phyloP scores from a whole-genome alignment of 2,797 vertebrate species.

The Leptatherina wallacei region DNA sequence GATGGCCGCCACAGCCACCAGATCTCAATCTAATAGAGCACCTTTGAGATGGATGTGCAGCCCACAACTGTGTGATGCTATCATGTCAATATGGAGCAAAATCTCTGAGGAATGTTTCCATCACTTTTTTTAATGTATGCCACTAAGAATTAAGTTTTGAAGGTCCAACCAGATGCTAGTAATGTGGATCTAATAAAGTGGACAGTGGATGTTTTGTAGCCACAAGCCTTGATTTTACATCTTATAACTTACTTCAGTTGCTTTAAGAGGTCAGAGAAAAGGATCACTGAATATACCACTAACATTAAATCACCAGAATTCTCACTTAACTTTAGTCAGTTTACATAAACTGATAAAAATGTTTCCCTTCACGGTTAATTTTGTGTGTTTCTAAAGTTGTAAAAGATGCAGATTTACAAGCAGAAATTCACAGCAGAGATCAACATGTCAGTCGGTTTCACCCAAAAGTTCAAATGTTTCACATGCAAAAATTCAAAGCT shows the following conservation, averaged over 20 bases:
- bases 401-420: slow-evolving; percentile 4
- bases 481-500: slow-evolving; percentile 27
- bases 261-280: not conserved
- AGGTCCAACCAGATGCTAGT: not conserved
- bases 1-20: too few species aligned
- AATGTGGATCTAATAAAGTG: not conserved
- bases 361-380: not conserved
- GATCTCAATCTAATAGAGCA: too few species aligned
- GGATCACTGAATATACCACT: not conserved
- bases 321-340: not conserved
- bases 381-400: not conserved
- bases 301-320: slow-evolving; percentile 5
- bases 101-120: too few species aligned
- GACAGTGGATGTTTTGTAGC: not conserved
- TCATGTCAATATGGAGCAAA: too few species aligned
- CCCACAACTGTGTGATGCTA: too few species aligned
- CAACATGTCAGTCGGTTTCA: slow-evolving; percentile 17
- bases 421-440: slow-evolving; percentile 21
- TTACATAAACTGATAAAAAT: not conserved
- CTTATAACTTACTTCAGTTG: not conserved
- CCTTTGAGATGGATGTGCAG: too few species aligned
- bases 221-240: not conserved
- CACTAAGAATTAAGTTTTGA: too few species aligned
- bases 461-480: slow-evolving; percentile 11
- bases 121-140: too few species aligned